Evolutionary conservation across 2,113 vertebrate genomes (phyloP), one percentile per base, ranked within the genome.

Genomic region (Pollachius pollachius): DNA sequence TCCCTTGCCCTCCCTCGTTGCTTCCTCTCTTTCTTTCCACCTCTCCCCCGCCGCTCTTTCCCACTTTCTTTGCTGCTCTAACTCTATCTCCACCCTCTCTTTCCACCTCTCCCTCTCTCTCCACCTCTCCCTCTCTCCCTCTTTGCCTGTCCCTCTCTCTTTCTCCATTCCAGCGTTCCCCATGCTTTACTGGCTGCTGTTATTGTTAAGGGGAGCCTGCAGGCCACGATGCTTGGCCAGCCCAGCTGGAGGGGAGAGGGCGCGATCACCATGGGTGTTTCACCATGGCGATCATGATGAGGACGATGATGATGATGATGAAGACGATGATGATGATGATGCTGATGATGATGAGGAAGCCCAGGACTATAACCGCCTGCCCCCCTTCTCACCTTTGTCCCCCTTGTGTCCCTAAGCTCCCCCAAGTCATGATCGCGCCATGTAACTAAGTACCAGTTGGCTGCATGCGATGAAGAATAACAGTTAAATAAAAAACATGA

Each of bases 381-480:
- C 41, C 8, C 41, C 41, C 37, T n/a, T 8, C 37, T 11, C 37
- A 6, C 11, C 37, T 41, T 41, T 41, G 37, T 48, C 12, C 63
- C 75, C 41, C 11, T 48, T 48, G 41, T 48, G 12, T 58, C 72
- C 23, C 54, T 73, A 76, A 77, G 59, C 75, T 84, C 82, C 83
- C 78, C 73, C 74, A 82, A 88, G 82, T 87, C 79, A 71, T 81
- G 79, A 89, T 89, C 82, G 76, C 72, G 83, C 79, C 85, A 74
- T 77, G 90, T 92, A 92, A 92, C 91, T 90, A 90, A 86, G 90
- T 34, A 34, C 30, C 30, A 3, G 30, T 30, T 3, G 6, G 30
- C 6, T 34, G 30, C 30, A 34, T 34, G 30, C 30, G 30, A 34
- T 34, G 30, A 34, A 34, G 6, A 34, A 34, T 34, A 34, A 34